A percentile compares a stretch with the other conserved stretches of the same genome.
Conservation (phyloP, 1,140 invertebrate genomes). For the Oscheius sp. region DNA sequence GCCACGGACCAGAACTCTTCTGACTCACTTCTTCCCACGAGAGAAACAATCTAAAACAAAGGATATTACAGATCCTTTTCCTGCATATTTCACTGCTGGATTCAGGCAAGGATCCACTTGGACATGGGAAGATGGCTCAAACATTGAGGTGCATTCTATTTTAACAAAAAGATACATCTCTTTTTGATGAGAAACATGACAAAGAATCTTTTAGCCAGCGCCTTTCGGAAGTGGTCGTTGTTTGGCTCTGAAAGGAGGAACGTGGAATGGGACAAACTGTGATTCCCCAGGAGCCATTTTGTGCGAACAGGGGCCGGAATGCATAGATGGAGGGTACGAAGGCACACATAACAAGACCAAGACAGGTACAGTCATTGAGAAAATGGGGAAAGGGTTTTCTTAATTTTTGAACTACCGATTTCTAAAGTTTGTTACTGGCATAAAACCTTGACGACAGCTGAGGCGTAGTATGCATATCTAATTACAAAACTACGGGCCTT, state of each 20-base stretch:
- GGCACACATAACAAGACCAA: constrained; percentile 14
- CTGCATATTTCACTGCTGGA: constrained; percentile 17
- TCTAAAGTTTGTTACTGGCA: too few relatives aligned
- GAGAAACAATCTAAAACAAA: too few relatives aligned
- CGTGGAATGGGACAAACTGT: constrained; percentile 4
- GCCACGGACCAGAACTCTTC: too few relatives aligned
- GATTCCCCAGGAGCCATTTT: constrained; percentile 5
- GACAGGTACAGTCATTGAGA: not conserved
- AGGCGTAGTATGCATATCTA: too few relatives aligned
- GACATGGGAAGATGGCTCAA: constrained; percentile 23
- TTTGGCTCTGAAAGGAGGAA: constrained; percentile 11
- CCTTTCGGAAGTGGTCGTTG: constrained; percentile 15
- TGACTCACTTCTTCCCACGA: too few relatives aligned
- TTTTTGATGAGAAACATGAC: not conserved
- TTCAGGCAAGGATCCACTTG: constrained; percentile 20
- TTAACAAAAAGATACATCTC: too few relatives aligned
- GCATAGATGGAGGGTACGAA: constrained; percentile 7
- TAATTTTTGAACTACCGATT: too few relatives aligned
- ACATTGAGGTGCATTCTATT: constrained; percentile 7
- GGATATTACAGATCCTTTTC: constrained; percentile 17
- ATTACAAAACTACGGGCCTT: too few relatives aligned
- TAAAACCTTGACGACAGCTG: too few relatives aligned
- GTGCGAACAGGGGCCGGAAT: constrained; percentile 28
- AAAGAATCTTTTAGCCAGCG: constrained; percentile 10
- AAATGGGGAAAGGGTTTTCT: too few relatives aligned